These are phyloP conservation scores for Macrosoma leucophasiata DNA, from an alignment of 2,888 invertebrate species.

Conservation along the genomic window DNA sequence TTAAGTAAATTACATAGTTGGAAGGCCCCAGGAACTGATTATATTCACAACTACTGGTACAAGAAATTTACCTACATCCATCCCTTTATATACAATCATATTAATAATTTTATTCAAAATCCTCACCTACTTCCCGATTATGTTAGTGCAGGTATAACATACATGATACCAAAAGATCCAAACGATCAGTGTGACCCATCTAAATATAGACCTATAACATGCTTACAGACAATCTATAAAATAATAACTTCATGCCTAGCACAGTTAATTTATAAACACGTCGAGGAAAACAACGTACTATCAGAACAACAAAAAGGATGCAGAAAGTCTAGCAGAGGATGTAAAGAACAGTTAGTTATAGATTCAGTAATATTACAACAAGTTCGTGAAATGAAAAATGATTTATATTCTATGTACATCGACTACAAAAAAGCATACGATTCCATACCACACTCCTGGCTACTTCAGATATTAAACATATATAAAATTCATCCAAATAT, in stretches of 20 bases:
- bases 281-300: constrained; percentile 1
- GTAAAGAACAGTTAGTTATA: constrained; percentile 6
- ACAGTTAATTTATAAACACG: constrained; percentile 1
- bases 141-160: constrained; percentile 18
- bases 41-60: constrained; percentile 19
- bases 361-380: constrained; percentile 11
- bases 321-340: constrained; percentile 2
- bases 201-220: constrained; percentile 12
- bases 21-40: constrained; percentile 17
- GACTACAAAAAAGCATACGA: constrained; percentile 29
- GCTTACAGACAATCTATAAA: constrained; percentile 12
- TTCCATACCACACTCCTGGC: constrained; percentile 27
- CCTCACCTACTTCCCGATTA: constrained; percentile 14
- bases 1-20: constrained; percentile 11
- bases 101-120: constrained; percentile 10
- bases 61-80: constrained; percentile 13
- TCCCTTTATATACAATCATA: constrained; percentile 6
- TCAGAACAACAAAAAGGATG: constrained; percentile 5
- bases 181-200: constrained; percentile 8
- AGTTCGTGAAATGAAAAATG: constrained; percentile 10
- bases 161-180: constrained; percentile 18
- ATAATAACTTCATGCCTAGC: constrained; percentile 9
- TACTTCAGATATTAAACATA: constrained; percentile 18
- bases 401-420: constrained; percentile 22
- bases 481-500: constrained; percentile 25